phyloP scores from a whole-genome alignment of 2,888 invertebrate species.

The Panorpa germanica region DNA sequence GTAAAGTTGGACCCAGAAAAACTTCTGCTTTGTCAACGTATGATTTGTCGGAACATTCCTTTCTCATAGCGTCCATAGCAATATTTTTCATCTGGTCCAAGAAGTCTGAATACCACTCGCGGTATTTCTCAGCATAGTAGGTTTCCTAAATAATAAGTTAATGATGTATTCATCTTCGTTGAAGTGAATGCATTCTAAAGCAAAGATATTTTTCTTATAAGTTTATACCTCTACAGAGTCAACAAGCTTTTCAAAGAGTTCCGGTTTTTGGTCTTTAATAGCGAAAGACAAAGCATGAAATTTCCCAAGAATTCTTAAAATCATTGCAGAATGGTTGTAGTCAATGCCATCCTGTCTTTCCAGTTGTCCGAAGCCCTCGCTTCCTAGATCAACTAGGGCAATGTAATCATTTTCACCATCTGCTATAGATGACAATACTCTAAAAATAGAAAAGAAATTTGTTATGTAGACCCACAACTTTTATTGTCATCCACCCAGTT shows the following conservation, averaged over 20 bases:
- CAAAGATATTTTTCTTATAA: neutral
- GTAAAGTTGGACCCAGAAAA: slow-evolving; percentile 31
- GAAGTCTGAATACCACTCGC: slow-evolving; percentile 36
- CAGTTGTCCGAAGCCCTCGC: slow-evolving; percentile 26
- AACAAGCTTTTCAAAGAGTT: slow-evolving; percentile 26
- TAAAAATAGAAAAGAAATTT: neutral
- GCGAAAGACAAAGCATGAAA: slow-evolving; percentile 40
- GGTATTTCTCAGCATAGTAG: slow-evolving; percentile 32
- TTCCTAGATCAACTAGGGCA: slow-evolving; percentile 31
- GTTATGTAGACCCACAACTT: no score
- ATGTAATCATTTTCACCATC: slow-evolving; percentile 36
- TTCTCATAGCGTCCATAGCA: slow-evolving; percentile 40
- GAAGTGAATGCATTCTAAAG: neutral
- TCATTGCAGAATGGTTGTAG: slow-evolving; percentile 27
- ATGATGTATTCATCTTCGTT: neutral
- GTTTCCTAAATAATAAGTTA: slow-evolving; percentile 24
- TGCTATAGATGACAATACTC: slow-evolving; percentile 24
- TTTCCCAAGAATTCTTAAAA: slow-evolving; percentile 32
- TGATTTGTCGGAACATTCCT: slow-evolving; percentile 36
- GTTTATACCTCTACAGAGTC: slow-evolving; percentile 19
- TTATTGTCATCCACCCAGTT: no score
- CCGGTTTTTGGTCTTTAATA: slow-evolving; percentile 31
- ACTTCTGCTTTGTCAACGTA: slow-evolving; percentile 35
- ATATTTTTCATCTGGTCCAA: slow-evolving; percentile 29
- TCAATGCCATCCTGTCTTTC: slow-evolving; percentile 29